Base-by-base conservation (phyloP, 2,888 invertebrate genomes). In the Andrena camellia region DNA sequence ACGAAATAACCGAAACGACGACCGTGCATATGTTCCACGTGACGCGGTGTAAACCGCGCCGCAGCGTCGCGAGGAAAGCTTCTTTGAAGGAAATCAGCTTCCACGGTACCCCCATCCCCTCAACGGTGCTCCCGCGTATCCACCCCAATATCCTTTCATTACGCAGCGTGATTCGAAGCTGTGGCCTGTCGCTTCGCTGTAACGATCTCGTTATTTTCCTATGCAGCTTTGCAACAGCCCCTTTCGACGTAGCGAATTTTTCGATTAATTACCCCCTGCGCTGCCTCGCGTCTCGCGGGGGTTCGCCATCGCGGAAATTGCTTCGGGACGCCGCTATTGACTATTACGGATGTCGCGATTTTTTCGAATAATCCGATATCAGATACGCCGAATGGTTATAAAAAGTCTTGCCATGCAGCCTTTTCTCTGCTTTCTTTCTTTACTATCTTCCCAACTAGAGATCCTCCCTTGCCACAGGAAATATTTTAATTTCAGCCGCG, bases 161-260 rank as follows among this genome's bases (percentile, higher is more conserved):
- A 75, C 31, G 33, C 23, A 20, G 17, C 68, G 35, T 17, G 66
- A 67, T 66, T 48, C 75, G 48, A 33, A 31, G 48, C 26, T 33
- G 57, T 33, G 17, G 23, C 52, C 20, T 52, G 35, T 64, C 52
- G 35, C 42, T 2, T 8, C 29, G n/a, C 59, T 23, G 26, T 63
- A 78, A 80, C 70, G 66, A 71, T 70, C 80, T 78, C 78, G 78
- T 80, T 78, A 80, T 33, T 54, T 62, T 29, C n/a, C 66, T 50
- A 54, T 60, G n/a, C 20, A 48, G 7, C 2, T 29, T 5, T 1
- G 1, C 31, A 20, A 54, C 17, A 35, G 5, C 48, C 26, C 42
- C n/a, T 20, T 20, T 20, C 29, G 23, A 20, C 10, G 33, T 7
- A 50, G 59, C 57, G 64, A 59, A 69, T 66, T 64, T 64, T 13